Percentiles rank a stretch among this genome's conserved stretches.
These are phyloP conservation scores for Harpegnathos saltator DNA, from an alignment of 1,140 invertebrate species.

Conservation along the genomic window DNA sequence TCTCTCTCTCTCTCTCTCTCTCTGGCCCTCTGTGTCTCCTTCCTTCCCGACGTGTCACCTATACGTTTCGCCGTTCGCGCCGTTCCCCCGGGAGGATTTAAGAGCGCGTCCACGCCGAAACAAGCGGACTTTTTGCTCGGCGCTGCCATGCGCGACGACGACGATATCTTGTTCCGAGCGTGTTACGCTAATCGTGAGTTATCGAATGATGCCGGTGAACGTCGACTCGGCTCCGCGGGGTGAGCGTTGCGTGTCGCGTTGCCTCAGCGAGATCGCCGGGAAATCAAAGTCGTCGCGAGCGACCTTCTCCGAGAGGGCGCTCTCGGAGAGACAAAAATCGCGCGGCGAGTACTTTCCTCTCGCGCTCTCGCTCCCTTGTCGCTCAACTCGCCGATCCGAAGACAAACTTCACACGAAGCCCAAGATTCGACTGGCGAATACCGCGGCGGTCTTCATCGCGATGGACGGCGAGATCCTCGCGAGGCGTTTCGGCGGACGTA, in stretches of 20 bases:
- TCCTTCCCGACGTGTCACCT: too few species aligned
- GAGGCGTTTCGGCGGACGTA: conserved; percentile 26
- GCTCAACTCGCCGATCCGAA: too few species aligned
- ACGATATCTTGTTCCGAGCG: conserved; percentile 58
- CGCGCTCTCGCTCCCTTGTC: too few species aligned
- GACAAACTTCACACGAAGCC: too few species aligned
- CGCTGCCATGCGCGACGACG: conserved; percentile 42
- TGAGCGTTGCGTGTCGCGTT: conserved; percentile 36
- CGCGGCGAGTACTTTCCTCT: background rate
- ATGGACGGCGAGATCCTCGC: too few species aligned
- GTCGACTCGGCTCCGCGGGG: background rate
- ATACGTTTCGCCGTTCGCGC: conserved; percentile 43
- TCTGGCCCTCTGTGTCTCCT: conserved; percentile 16
- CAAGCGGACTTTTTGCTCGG: conserved; percentile 56
- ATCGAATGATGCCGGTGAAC: conserved; percentile 37
- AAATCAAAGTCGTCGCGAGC: conserved; percentile 11
- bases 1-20: conserved; percentile 42
- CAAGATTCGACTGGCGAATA: too few species aligned
- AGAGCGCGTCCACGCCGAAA: conserved; percentile 53
- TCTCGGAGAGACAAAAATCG: background rate
- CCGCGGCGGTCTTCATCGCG: too few species aligned
- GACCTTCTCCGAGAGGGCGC: background rate
- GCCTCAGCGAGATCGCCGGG: background rate
- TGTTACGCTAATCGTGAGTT: conserved; percentile 65
- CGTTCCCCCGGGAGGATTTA: conserved; percentile 64